Percentiles rank a stretch among this genome's conserved stretches.
phyloP scores from a whole-genome alignment of 1,140 invertebrate genomes.

The Temnothorax longispinosus region DNA sequence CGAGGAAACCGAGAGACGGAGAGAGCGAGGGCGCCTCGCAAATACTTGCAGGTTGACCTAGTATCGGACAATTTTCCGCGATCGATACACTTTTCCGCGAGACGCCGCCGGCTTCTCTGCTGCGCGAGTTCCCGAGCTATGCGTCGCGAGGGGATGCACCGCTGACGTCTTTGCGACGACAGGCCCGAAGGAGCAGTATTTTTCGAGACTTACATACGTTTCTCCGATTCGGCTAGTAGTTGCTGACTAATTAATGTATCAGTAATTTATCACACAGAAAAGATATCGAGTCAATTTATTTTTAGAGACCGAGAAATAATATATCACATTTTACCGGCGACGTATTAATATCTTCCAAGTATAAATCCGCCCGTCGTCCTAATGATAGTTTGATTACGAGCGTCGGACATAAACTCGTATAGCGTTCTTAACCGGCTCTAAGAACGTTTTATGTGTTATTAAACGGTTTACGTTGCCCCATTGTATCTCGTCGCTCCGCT shows the following conservation, averaged over 20 bases:
- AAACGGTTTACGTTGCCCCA: not conserved
- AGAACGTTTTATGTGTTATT: slow-evolving; percentile 32
- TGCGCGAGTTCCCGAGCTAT: slow-evolving; percentile 13
- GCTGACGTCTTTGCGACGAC: not conserved
- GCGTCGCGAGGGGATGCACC: slow-evolving; percentile 15
- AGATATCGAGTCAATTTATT: not conserved
- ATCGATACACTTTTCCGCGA: slow-evolving; percentile 71
- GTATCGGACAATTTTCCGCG: slow-evolving; percentile 73
- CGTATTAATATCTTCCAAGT: not conserved
- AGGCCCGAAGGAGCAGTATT: not conserved
- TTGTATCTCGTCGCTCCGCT: not conserved
- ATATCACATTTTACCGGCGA: not conserved
- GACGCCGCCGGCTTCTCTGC: slow-evolving; percentile 48
- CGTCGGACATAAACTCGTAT: not conserved
- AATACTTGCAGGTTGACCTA: slow-evolving; percentile 70
- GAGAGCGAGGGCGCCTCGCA: slow-evolving; percentile 39
- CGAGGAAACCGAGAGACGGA: slow-evolving; percentile 8
- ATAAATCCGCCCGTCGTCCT: not conserved
- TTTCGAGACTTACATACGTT: not conserved
- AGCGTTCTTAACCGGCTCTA: not conserved
- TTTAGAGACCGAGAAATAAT: not conserved
- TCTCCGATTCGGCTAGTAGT: too few species aligned
- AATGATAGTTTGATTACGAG: not conserved
- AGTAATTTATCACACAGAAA: not conserved
- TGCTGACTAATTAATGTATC: not conserved